Evolutionary conservation across 1,140 invertebrate genomes (phyloP).

Genomic region (Coelopa frigida): DNA sequence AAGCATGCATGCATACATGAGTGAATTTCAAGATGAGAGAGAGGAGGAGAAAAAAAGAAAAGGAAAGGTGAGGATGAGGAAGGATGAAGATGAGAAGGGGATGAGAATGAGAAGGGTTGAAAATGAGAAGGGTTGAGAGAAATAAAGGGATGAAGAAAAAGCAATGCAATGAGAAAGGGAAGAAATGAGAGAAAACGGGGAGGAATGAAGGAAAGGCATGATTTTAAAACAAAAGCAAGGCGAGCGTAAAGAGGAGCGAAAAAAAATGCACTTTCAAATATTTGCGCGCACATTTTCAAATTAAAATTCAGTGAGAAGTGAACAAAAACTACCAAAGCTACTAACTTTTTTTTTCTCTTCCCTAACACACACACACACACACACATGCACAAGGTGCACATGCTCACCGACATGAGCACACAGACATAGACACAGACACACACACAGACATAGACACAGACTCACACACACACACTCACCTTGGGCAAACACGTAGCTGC

Average conservation of each 20-base stretch:
- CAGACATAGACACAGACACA: conserved; percentile 1
- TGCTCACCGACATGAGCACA: no score
- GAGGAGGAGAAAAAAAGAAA: background rate
- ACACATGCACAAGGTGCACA: no score
- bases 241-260: background rate
- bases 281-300: conserved; percentile 12
- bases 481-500: conserved; percentile 17
- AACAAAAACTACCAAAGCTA: background rate
- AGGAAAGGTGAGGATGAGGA: background rate
- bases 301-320: conserved; percentile 4
- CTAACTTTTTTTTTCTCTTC: background rate
- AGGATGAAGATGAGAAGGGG: background rate
- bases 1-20: background rate
- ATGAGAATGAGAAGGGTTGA: background rate
- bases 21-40: background rate
- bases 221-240: no score
- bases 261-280: conserved; percentile 1
- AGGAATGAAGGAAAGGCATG: background rate
- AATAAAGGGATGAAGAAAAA: background rate
- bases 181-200: background rate
- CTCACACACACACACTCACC: conserved; percentile 11
- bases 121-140: background rate
- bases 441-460: conserved; percentile 8
- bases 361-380: conserved; percentile 1
- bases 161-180: background rate